Evolutionary conservation across 2,888 invertebrate species (phyloP), one percentile per base, ranked within the genome.

Genomic region (Keiferia lycopersicella): DNA sequence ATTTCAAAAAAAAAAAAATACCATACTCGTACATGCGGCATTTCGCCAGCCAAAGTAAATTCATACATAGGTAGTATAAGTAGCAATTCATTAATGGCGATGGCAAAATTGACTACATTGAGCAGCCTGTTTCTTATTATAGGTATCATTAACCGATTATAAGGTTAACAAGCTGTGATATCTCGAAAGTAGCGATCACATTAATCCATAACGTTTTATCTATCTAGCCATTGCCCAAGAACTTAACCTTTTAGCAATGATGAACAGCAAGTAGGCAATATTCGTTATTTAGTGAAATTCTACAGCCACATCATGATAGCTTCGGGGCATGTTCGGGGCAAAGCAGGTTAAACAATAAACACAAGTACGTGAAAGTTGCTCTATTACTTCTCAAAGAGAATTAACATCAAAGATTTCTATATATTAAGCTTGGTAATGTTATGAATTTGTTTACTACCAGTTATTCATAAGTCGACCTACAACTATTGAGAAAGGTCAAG

Each of bases 231-330:
- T 34, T 10, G 8, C 34, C 6, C 34, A 34, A 34, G 6, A 34
- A 34, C 10, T 34, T 34, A 8, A 34, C 34, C 16, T 30, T 20
- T 14, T 14, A n/a, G 34, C 7, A 34, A 26, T 16, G 22, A 51
- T 0, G 45, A 41, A 39, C 53, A 62, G 56, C 39, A 56, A 62
- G 53, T 56, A 62, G 38, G 7, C 22, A 51, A 20, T 51, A 20
- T 51, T 7, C 11, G 11, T 53, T 22, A 16, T 45, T 45, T 16
- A 45, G 45, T 45, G n/a, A 45, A 45, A 45, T 45, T 16, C 0
- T 45, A 45, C 16, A 45, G n/a, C n/a, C 1, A 34, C 8, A 6
- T 16, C n/a, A 45, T 45, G 11, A 53, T 20, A 14, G 3, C 38
- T 58, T 10, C 18, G 53, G 30, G 22, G 20, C 20, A 6, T 14